These are phyloP conservation scores for Lasioglossum pauxillum DNA, from an alignment of 2,888 invertebrate genomes.

Conservation along the genomic window DNA sequence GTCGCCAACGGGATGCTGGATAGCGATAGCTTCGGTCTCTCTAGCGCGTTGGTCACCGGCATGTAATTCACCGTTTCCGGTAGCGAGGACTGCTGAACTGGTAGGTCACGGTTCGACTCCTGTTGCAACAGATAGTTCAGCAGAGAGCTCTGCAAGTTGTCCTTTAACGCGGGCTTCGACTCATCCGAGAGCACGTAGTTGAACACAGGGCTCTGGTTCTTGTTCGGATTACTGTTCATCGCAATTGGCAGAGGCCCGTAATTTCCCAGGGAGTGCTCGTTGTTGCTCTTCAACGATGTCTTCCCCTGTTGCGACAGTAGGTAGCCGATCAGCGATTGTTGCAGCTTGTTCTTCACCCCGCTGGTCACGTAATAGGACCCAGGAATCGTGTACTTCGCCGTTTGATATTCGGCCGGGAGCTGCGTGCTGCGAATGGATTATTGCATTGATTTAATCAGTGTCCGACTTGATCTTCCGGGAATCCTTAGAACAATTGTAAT, in stretches of 20 bases:
- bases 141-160: slow-evolving; percentile 49
- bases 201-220: slow-evolving; percentile 50
- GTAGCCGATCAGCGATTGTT: slow-evolving; percentile 34
- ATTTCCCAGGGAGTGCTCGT: slow-evolving; percentile 57
- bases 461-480: no score
- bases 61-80: slow-evolving; percentile 67
- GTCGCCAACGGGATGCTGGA: slow-evolving; percentile 70
- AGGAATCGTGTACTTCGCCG: slow-evolving; percentile 41
- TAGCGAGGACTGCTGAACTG: slow-evolving; percentile 65
- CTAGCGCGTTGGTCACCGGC: slow-evolving; percentile 43
- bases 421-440: slow-evolving; percentile 22
- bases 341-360: slow-evolving; percentile 42
- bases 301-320: slow-evolving; percentile 36
- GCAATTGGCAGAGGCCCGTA: slow-evolving; percentile 55
- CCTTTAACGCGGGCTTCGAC: slow-evolving; percentile 53
- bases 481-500: no score
- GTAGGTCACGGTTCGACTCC: slow-evolving; percentile 67
- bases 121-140: slow-evolving; percentile 67
- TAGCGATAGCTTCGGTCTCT: slow-evolving; percentile 56
- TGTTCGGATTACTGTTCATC: slow-evolving; percentile 38
- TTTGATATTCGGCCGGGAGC: slow-evolving; percentile 38
- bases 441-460: no score
- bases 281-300: slow-evolving; percentile 24
- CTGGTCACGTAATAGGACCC: slow-evolving; percentile 35
- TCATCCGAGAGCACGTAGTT: slow-evolving; percentile 65